These are phyloP conservation scores for Gallinago jamesoni DNA, from an alignment of 2,113 vertebrate genomes.

Conservation along the genomic window DNA sequence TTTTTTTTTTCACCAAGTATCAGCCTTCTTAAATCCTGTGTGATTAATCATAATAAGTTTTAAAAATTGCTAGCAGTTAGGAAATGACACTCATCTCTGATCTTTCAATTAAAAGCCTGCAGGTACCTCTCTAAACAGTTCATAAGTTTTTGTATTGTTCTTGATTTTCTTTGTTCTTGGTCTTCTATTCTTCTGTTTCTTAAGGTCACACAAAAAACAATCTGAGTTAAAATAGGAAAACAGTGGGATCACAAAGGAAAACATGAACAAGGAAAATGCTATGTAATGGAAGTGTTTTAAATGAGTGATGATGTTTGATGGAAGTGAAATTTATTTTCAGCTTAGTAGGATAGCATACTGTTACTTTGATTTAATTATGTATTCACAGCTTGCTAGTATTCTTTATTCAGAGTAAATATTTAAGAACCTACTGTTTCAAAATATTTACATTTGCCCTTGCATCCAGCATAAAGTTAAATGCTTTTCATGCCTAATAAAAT, in stretches of 20 bases:
- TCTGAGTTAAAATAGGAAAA: not conserved
- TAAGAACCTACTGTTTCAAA: not conserved
- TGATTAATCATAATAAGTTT: not conserved
- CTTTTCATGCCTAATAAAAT: not conserved
- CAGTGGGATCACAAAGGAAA: not conserved
- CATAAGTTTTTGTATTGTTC: not conserved
- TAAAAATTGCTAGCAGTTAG: not conserved
- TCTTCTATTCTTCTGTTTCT: not conserved
- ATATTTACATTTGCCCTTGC: not conserved
- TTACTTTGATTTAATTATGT: not conserved
- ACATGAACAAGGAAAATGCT: not conserved
- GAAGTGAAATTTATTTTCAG: not conserved
- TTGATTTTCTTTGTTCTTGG: not conserved
- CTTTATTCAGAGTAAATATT: not conserved
- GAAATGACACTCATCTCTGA: not conserved
- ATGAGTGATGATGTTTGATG: not conserved
- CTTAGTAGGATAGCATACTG: not conserved
- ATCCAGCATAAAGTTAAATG: not conserved
- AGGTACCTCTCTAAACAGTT: not conserved
- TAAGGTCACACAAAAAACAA: not conserved
- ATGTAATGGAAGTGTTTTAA: not conserved
- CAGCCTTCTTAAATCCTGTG: not conserved
- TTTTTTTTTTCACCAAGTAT: not conserved
- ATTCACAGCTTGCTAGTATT: not conserved
- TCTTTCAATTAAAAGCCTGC: not conserved